Conservation (phyloP, 2,113 vertebrate genomes). For the Pterocles orientalis region DNA sequence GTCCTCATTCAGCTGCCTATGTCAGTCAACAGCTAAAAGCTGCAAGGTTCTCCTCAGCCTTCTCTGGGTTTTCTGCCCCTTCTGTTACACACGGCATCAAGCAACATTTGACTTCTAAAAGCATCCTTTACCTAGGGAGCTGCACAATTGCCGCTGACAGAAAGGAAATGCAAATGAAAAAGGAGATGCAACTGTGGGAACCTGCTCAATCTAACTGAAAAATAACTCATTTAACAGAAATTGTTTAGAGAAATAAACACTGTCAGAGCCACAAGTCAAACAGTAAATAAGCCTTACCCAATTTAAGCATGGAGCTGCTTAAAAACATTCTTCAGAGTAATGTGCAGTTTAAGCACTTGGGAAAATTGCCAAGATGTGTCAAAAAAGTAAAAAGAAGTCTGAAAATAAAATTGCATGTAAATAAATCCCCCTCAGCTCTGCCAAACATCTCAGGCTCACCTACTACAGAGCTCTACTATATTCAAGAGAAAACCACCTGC, state of each 20-base stretch:
- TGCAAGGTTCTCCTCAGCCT: neutral
- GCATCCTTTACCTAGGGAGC: neutral
- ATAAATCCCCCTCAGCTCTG: conserved; percentile 22
- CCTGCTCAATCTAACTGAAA: neutral
- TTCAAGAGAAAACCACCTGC: neutral
- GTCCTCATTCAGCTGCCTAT: neutral
- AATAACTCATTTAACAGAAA: conserved; percentile 57
- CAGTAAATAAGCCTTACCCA: conserved; percentile 58
- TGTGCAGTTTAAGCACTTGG: conserved; percentile 41
- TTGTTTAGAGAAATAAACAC: conserved; percentile 28
- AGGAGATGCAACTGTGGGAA: neutral
- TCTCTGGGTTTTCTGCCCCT: neutral
- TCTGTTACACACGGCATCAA: neutral
- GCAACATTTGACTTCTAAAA: neutral
- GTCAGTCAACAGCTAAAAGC: neutral
- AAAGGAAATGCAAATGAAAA: neutral
- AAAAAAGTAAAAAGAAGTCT: conserved; percentile 43
- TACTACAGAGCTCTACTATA: rapidly evolving
- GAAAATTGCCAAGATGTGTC: conserved; percentile 64
- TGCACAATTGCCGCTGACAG: neutral
- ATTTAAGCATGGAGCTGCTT: conserved; percentile 39
- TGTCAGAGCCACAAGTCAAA: conserved; percentile 59
- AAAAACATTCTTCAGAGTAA: conserved; percentile 39
- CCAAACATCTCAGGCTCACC: neutral
- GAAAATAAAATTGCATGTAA: conserved; percentile 30